phyloP scores from a whole-genome alignment of 2,888 invertebrate species.

The Stenchaetothrips biformis region DNA sequence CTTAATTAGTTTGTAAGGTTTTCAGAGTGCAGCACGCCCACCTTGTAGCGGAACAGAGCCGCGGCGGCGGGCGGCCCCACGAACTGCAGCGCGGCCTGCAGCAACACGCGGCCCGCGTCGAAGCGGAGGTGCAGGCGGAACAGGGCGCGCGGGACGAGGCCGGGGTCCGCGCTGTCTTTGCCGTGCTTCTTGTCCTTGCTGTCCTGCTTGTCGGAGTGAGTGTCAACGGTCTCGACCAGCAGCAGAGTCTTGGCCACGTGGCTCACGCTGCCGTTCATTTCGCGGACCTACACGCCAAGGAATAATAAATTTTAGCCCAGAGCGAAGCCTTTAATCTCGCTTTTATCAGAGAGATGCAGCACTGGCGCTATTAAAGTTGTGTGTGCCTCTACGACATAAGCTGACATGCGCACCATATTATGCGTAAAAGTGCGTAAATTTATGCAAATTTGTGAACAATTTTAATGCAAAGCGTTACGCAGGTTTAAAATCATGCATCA shows the following conservation, averaged over 20 bases:
- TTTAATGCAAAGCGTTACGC: too few species aligned
- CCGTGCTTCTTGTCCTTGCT: neutral
- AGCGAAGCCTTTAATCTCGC: too few species aligned
- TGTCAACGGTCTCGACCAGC: neutral
- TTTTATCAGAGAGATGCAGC: too few species aligned
- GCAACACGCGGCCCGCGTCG: neutral
- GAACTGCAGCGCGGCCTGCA: neutral
- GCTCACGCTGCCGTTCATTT: neutral
- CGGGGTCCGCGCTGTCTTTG: neutral
- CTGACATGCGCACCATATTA: too few species aligned
- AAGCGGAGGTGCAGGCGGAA: slow-evolving; percentile 2
- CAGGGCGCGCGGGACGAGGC: neutral
- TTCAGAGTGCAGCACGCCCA: too few species aligned
- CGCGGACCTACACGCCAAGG: neutral
- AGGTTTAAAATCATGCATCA: too few species aligned
- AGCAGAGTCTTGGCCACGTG: neutral
- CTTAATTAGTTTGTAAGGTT: too few species aligned
- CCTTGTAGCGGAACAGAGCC: neutral
- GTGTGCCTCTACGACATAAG: too few species aligned
- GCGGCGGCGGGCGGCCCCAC: neutral
- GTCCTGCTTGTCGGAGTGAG: neutral
- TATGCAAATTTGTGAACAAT: too few species aligned
- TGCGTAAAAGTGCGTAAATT: too few species aligned
- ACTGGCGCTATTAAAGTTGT: too few species aligned
- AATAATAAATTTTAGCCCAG: neutral